A percentile compares a stretch with the other conserved stretches of the same genome.
phyloP scores from a whole-genome alignment of 2,888 invertebrate genomes.

The Bombylius major region DNA sequence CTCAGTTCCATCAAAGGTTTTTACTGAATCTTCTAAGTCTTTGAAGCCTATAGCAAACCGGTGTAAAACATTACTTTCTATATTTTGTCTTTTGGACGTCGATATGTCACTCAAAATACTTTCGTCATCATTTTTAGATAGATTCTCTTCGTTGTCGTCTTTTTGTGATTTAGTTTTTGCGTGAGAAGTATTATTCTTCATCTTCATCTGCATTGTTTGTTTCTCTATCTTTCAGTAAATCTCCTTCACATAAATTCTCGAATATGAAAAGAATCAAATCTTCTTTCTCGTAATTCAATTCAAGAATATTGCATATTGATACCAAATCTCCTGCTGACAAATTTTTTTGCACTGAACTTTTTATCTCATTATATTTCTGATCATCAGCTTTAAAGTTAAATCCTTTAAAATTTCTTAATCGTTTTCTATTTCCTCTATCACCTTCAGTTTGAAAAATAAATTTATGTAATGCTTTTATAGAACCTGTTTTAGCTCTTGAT shows the following conservation, averaged over 20 bases:
- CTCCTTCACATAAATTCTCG: no score
- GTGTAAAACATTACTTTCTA: neutral
- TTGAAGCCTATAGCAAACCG: neutral
- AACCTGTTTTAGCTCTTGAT: conserved; percentile 4
- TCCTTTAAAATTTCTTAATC: conserved; percentile 10
- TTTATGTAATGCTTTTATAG: conserved; percentile 7
- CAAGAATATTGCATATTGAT: neutral
- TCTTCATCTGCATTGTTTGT: no score
- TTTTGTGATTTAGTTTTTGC: no score
- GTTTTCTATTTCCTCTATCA: conserved; percentile 8
- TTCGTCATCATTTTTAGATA: no score
- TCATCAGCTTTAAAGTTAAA: conserved; percentile 8
- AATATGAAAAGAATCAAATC: no score
- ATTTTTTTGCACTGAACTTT: conserved; percentile 1
- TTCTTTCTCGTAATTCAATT: no score
- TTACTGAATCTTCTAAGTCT: neutral
- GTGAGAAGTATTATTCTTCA: no score
- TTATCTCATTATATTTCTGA: conserved; percentile 5
- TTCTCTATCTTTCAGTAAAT: no score
- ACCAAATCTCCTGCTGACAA: neutral
- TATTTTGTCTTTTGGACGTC: no score
- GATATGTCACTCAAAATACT: no score
- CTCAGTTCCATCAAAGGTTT: neutral
- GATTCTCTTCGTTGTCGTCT: no score
- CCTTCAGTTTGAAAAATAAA: conserved; percentile 10